Base-by-base conservation (phyloP, 37 sponge, comb jelly and placozoan genomes). In the Eunapius fragilis region DNA sequence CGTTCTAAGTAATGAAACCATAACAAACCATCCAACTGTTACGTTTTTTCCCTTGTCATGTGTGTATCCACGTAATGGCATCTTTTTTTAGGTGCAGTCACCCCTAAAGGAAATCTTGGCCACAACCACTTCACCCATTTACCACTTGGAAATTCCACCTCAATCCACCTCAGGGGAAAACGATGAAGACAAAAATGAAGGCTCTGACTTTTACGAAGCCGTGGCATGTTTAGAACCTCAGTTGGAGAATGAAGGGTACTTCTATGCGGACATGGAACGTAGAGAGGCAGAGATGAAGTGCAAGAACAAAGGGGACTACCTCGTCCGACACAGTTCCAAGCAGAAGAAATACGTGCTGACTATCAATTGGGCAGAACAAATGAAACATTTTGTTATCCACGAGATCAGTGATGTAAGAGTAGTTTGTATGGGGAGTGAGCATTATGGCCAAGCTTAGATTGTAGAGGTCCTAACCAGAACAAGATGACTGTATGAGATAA, bases 331-430 rank as follows among this genome's bases (percentile, higher is more conserved):
- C 84, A 91, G 92, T 25, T 85, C 69, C 23, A 80, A 87, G 5
- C 87, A 92, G 70, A 76, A 76, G 38, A 86, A 82, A 41, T 92
- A 89, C 58, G 97, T 96, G 22, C 86, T 98, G 37, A 94, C 97
- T 68, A 87, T 87, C 58, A 80, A 84, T 70, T 91, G 87, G 82
- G 69, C 77, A 0, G 88, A 84, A 22, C 36, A 67, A 30, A 82
- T 79, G 5, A 92, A 87, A 71, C 98, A 98, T 77, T 96, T 98
- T 81, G 88, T 98, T 30, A 93, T 98, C 13, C 92, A 98, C 76
- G 67, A 87, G 34, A 37, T 88, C 58, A 71, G 83, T 84, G 96
- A 87, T 50, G 91, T 91, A 79, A 78, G 92, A 74, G 7, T 2
- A 6, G 41, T 41, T 3, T 73, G 74, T 25, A 3, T 22, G 74